Conservation (phyloP, 2,797 vertebrate species). For the Cynopterus sphinx region DNA sequence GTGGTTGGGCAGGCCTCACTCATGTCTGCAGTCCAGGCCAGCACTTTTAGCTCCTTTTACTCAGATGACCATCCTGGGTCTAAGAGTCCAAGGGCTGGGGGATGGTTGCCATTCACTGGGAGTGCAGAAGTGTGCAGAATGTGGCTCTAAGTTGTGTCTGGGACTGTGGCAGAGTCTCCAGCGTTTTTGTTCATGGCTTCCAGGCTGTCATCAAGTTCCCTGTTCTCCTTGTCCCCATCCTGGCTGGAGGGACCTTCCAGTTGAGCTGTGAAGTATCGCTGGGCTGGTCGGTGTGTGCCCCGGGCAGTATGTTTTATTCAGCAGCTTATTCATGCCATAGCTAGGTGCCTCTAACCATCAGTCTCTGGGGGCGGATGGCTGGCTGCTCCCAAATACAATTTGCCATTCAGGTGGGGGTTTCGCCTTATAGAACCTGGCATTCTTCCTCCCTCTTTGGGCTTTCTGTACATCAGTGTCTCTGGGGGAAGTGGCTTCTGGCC, state of each 20-base stretch:
- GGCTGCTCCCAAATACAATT: background rate
- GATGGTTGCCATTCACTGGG: fast-evolving
- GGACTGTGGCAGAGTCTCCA: background rate
- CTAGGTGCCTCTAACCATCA: background rate
- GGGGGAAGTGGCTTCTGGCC: background rate
- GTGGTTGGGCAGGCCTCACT: too few relatives aligned
- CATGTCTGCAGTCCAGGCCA: background rate
- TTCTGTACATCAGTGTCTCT: background rate
- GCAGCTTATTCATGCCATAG: background rate
- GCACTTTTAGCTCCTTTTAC: too few relatives aligned
- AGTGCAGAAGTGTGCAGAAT: fast-evolving
- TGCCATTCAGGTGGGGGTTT: fast-evolving
- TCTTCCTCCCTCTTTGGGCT: background rate
- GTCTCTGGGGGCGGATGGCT: fast-evolving
- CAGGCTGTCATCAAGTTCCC: background rate
- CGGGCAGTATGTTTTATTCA: too few relatives aligned
- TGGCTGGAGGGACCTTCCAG: fast-evolving
- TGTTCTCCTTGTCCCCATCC: fast-evolving
- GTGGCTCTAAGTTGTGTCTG: fast-evolving
- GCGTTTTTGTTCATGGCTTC: background rate
- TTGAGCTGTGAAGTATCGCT: fast-evolving
- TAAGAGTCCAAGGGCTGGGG: fast-evolving
- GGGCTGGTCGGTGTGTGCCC: fast-evolving
- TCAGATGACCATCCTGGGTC: too few relatives aligned
- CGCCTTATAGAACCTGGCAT: fast-evolving